These are phyloP conservation scores for Orthonevra nobilis DNA, from an alignment of 2,888 invertebrate species.

Conservation along the genomic window DNA sequence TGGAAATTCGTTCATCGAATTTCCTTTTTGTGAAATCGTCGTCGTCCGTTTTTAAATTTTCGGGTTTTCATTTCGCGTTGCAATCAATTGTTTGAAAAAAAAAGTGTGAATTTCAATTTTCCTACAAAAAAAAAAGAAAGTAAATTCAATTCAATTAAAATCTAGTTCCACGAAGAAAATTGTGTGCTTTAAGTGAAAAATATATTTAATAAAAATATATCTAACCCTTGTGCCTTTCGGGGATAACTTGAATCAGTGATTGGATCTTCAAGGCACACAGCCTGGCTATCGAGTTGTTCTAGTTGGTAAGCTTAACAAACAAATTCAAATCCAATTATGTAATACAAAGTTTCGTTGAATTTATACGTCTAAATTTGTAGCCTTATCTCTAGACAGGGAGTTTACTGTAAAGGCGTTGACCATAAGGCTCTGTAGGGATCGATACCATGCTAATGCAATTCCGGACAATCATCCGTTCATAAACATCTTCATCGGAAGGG, in stretches of 20 bases:
- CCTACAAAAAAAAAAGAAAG: conserved; percentile 7
- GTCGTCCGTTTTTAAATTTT: conserved; percentile 23
- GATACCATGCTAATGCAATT: conserved; percentile 16
- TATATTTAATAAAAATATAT: conserved; percentile 3
- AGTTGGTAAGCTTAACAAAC: conserved; percentile 52
- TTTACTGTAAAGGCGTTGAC: background rate
- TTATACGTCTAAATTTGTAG: no score
- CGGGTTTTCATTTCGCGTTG: conserved; percentile 22
- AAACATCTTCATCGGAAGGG: background rate
- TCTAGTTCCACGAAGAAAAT: background rate
- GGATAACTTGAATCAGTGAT: conserved; percentile 6
- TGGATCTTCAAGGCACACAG: conserved; percentile 10
- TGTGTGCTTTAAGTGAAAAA: conserved; percentile 27
- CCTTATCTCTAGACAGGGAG: background rate
- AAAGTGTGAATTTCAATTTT: conserved; percentile 2
- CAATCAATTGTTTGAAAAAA: background rate
- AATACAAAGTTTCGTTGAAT: conserved; percentile 11
- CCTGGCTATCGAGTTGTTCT: conserved; percentile 29
- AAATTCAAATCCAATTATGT: conserved; percentile 6
- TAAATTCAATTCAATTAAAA: background rate
- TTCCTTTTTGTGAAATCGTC: background rate
- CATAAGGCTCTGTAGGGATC: background rate
- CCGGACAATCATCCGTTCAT: background rate
- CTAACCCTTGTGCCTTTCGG: conserved; percentile 22
- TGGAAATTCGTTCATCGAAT: conserved; percentile 48